Percentiles rank a stretch among this genome's conserved stretches.
Evolutionary conservation across 2,797 vertebrate species (phyloP).

Genomic region (Etheostoma perlongum): DNA sequence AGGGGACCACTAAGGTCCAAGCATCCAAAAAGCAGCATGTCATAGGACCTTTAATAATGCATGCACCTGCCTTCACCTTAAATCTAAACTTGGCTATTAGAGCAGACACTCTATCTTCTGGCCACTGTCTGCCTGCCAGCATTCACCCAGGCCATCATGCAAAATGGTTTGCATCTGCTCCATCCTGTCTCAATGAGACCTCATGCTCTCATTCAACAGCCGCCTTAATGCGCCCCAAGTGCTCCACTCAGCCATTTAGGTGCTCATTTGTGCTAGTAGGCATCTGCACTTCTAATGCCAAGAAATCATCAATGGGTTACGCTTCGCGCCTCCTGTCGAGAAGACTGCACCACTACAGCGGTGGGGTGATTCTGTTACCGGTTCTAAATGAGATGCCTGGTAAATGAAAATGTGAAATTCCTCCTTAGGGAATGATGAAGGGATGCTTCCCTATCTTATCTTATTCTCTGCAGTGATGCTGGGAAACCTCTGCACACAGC

Average conservation of each 20-base stretch:
- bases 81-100: constrained; percentile 18
- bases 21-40: too few species aligned
- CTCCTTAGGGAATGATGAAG: constrained; percentile 10
- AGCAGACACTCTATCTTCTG: constrained; percentile 9
- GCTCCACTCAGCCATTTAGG: constrained; percentile 36
- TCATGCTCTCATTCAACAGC: neutral
- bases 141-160: neutral
- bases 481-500: constrained; percentile 4
- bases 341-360: neutral
- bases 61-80: neutral
- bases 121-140: constrained; percentile 10
- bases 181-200: constrained; percentile 33
- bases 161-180: constrained; percentile 32
- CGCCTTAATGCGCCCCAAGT: neutral
- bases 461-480: constrained; percentile 9
- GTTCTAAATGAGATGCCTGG: constrained; percentile 7
- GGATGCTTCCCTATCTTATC: constrained; percentile 4
- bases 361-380: neutral
- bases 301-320: neutral
- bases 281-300: constrained; percentile 50
- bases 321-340: neutral
- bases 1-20: too few species aligned
- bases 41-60: neutral
- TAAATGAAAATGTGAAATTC: constrained; percentile 13
- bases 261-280: constrained; percentile 35